A percentile compares a stretch with the other conserved stretches of the same genome.
phyloP scores from a whole-genome alignment of 2,888 invertebrate genomes.

The Melangyna quadrimaculata region DNA sequence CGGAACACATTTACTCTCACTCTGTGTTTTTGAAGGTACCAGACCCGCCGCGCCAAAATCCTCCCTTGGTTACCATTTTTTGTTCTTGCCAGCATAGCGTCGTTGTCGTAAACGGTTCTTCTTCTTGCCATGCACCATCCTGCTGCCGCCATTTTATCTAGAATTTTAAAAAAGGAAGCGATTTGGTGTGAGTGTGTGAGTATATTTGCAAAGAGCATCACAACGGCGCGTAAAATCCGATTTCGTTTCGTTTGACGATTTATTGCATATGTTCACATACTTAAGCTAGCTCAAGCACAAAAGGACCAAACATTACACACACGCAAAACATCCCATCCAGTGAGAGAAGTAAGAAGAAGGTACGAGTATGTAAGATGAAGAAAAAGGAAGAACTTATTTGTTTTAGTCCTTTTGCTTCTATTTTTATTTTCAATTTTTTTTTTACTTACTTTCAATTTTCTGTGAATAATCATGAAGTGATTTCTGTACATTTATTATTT shows the following conservation, averaged over 20 bases:
- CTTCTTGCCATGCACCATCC: not conserved
- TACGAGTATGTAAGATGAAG: not conserved
- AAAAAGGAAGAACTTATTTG: constrained; percentile 7
- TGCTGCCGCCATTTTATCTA: constrained; percentile 8
- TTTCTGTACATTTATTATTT: constrained; percentile 62
- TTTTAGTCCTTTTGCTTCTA: constrained; percentile 3
- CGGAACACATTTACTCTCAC: constrained; percentile 57
- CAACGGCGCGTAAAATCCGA: constrained; percentile 66
- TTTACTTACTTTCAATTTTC: constrained; percentile 37
- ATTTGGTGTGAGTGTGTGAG: not conserved
- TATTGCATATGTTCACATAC: constrained; percentile 69
- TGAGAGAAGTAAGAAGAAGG: too few species aligned
- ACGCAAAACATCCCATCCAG: not conserved
- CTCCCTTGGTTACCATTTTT: not conserved
- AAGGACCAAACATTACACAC: constrained; percentile 18
- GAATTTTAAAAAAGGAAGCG: constrained; percentile 30
- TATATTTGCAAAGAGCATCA: constrained; percentile 62
- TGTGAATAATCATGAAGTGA: constrained; percentile 68
- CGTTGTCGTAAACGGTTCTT: not conserved
- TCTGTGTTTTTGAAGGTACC: not conserved
- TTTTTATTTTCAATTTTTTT: not conserved
- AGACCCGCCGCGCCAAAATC: too few species aligned
- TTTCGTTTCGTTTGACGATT: constrained; percentile 71
- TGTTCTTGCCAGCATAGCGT: not conserved
- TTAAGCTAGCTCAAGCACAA: constrained; percentile 47